A percentile compares a stretch with the other conserved stretches of the same genome.
phyloP scores from a whole-genome alignment of 1,140 invertebrate species.

The Drosophila neocordata region DNA sequence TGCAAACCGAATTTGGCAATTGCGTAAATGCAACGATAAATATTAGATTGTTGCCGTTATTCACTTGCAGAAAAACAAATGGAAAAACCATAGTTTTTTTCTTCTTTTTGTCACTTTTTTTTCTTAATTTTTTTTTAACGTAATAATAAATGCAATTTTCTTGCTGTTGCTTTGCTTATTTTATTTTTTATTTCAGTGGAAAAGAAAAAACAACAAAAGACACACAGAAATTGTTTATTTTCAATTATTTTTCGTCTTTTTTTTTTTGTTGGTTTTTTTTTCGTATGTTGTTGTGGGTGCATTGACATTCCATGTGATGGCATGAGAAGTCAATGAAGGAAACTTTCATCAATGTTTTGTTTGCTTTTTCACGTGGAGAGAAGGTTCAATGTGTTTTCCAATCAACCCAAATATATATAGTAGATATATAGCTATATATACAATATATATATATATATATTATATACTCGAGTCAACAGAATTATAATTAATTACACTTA shows the following conservation, averaged over 20 bases:
- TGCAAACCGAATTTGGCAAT: neutral
- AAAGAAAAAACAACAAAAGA: constrained; percentile 3
- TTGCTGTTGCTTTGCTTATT: neutral
- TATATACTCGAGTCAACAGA: neutral
- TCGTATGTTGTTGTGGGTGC: neutral
- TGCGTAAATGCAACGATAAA: constrained; percentile 6
- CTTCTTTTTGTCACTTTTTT: neutral
- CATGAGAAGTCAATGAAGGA: neutral
- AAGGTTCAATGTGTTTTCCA: neutral
- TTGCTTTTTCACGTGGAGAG: neutral
- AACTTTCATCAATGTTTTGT: constrained; percentile 7
- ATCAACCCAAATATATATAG: neutral
- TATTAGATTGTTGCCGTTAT: constrained; percentile 1
- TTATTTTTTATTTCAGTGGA: neutral
- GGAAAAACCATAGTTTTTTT: neutral
- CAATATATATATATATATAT: neutral
- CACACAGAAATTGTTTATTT: constrained; percentile 3
- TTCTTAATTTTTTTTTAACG: neutral
- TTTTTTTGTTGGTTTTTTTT: neutral
- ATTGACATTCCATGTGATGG: constrained; percentile 1
- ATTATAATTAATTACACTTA: constrained; percentile 8
- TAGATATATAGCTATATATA: neutral
- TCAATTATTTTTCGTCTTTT: neutral
- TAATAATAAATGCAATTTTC: constrained; percentile 2
- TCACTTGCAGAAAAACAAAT: neutral